Evolutionary conservation across 2,888 invertebrate genomes (phyloP), one percentile per base, ranked within the genome.

Genomic region (Ethmia dodecea): DNA sequence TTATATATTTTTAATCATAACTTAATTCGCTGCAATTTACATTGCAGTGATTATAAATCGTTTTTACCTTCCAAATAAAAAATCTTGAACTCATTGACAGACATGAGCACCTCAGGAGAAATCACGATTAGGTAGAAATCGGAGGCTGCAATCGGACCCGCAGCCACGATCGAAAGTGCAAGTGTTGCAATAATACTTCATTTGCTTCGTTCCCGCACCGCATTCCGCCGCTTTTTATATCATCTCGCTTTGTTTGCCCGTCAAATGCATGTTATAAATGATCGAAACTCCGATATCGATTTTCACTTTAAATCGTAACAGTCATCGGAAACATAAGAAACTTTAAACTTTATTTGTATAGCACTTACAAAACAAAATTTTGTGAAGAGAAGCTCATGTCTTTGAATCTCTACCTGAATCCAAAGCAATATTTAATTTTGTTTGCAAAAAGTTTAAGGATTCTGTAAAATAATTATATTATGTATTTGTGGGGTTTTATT

Each of bases 181-280:
- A 86, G 86, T 87, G 86, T 83, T 75, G 68, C 79, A 73, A 81
- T 76, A 79, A 79, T 79, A 75, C 79, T 78, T 78, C 69, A 76
- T 78, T 78, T 78, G 74, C 71, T 68, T 73, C 74, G 64, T 66
- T 62, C 66, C 60, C 64, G 62, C 60, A 51, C 64, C 63, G 56
- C 67, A 74, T 80, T 79, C 79, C 74, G 53, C 52, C 48, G 59
- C 58, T 75, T 80, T 79, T 81, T 81, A 61, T 65, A 52, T 47
- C 50, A 50, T 43, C 42, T 41, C 43, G 57, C 67, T 70, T 84
- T 84, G 80, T 84, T 76, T 73, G 78, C 66, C 71, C 69, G 75
- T 77, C 84, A 69, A 66, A 74, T 64, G 60, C 63, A 62, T 73
- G 78, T 81, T 77, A 86, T 84, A 84, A 84, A 86, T 83, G 86